phyloP scores from a whole-genome alignment of 2,113 vertebrate genomes.

The Oreochromis aureus region DNA sequence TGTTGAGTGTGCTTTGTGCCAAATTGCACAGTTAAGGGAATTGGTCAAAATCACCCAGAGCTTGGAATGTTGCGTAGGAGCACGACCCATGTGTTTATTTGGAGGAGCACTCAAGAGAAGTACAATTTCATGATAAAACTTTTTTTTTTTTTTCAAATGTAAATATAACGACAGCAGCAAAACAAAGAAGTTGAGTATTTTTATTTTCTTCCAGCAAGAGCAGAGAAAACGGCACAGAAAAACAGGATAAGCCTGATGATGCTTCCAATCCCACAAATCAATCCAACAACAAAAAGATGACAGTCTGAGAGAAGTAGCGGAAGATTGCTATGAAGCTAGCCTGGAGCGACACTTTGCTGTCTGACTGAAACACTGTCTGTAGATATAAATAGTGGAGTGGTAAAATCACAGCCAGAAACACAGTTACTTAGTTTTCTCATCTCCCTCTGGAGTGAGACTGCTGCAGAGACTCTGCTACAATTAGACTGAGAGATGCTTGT shows the following conservation, averaged over 20 bases:
- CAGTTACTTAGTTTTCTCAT: not conserved
- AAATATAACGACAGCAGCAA: not conserved
- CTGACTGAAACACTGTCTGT: slow-evolving; percentile 21
- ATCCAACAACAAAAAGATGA: not conserved
- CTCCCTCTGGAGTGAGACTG: not conserved
- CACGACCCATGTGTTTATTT: not conserved
- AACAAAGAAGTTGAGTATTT: not conserved
- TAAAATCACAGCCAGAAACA: slow-evolving; percentile 11
- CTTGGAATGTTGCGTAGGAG: rapidly evolving
- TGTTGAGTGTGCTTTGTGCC: not conserved
- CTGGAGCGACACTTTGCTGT: slow-evolving; percentile 37
- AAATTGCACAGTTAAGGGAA: not conserved
- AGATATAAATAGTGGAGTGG: slow-evolving; percentile 51
- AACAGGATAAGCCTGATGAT: not conserved
- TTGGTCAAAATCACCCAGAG: not conserved
- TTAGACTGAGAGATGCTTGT: not conserved
- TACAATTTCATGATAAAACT: not conserved
- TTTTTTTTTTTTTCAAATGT: not conserved
- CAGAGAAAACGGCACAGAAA: not conserved
- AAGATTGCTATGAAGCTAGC: slow-evolving; percentile 32
- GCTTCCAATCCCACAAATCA: slow-evolving; percentile 21
- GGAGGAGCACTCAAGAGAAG: not conserved
- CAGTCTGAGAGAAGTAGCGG: slow-evolving; percentile 3
- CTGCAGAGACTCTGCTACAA: not conserved
- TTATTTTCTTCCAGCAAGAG: not conserved